phyloP scores from a whole-genome alignment of 2,113 vertebrate species.

The Sigmodon hispidus region DNA sequence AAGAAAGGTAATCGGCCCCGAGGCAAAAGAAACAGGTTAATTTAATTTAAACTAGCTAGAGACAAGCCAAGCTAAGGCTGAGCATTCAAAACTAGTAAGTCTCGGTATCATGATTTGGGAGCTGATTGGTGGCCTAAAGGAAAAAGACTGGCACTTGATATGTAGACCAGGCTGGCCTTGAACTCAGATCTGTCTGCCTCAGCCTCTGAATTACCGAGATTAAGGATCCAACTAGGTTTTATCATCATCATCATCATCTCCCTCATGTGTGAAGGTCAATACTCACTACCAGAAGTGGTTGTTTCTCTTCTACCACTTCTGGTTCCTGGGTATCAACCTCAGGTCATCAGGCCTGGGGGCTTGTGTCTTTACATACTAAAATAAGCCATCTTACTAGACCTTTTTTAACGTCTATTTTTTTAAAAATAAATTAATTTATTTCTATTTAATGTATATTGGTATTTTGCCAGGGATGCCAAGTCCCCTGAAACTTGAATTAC shows the following conservation, averaged over 20 bases:
- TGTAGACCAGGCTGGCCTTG: neutral
- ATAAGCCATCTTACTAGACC: neutral
- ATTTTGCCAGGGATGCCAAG: too few relatives aligned
- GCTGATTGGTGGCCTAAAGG: neutral
- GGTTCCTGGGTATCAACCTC: neutral
- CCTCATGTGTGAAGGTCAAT: neutral
- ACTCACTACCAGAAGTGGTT: neutral
- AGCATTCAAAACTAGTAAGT: neutral
- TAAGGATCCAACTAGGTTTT: neutral
- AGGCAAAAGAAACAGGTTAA: neutral
- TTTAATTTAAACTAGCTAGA: neutral
- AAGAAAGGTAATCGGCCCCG: neutral
- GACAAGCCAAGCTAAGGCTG: neutral
- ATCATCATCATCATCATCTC: fast-evolving
- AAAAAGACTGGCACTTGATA: neutral
- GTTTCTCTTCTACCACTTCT: neutral
- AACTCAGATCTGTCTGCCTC: neutral
- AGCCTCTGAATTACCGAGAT: neutral
- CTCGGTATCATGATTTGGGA: neutral
- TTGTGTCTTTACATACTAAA: neutral
- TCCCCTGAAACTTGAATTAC: too few relatives aligned
- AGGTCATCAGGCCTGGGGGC: neutral
- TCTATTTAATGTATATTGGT: too few relatives aligned
- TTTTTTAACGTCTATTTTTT: too few relatives aligned
- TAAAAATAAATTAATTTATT: too few relatives aligned